Evolutionary conservation across 2,113 vertebrate genomes (phyloP), one percentile per base, ranked within the genome.

Genomic region (Tauraco erythrolophus): DNA sequence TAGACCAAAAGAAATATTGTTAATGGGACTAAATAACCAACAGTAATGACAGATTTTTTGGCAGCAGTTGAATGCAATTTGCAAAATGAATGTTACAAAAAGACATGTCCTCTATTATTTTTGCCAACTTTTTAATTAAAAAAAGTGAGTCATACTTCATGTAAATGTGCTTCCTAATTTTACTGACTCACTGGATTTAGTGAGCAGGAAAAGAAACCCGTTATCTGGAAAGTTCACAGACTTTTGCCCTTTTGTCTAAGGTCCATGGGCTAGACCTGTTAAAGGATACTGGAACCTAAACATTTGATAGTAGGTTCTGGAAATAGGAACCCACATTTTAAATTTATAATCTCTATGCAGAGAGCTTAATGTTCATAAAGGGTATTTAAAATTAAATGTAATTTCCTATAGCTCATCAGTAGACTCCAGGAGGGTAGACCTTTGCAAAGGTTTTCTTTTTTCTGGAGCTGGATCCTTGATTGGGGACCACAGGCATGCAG

Each of bases 91-190:
- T 85, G 41, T 51, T 87, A 92, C 69, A 58, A 57, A 82, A 97
- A 97, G 65, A 84, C 82, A 92, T 51, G 62, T 61, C 71, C 65
- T 91, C 79, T 66, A 64, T 45, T 92, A 71, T 68, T 83, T 95
- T 89, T 96, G 91, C 92, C 94, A 95, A 71, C 23, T 68, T 96
- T 96, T 96, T 61, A 95, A 97, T 94, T 97, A 81, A 95, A 97
- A 97, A 94, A 72, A 54, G 51, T 93, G 91, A 97, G 76, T 97
- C 88, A 97, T 81, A n/a, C 37, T 95, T 93, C 88, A 94, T 76
- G 54, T 82, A 92, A 94, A 84, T 2, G 9, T 80, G n/a, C 43
- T 92, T 94, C 51, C 43, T 39, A 85, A 77, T 94, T 96, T 96
- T 94, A 92, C 51, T 71, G 85, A 88, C 83, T 93, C 43, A 58